Percentiles rank a stretch among this genome's conserved stretches.
phyloP scores from a whole-genome alignment of 1,140 invertebrate genomes.

The Hycleus cichorii region DNA sequence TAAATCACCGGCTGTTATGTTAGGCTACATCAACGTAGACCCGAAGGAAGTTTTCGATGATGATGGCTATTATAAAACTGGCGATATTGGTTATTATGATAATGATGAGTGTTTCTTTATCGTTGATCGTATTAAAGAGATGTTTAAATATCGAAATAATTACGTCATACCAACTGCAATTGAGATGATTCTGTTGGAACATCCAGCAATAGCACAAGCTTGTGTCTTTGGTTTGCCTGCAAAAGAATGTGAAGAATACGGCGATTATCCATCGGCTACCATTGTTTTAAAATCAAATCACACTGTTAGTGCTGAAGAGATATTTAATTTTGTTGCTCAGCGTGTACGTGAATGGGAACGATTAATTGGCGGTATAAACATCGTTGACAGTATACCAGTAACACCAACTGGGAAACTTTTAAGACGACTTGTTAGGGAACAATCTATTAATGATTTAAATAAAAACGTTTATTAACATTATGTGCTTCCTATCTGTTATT shows the following conservation, averaged over 20 bases:
- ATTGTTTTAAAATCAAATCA: conserved; percentile 2
- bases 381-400: conserved; percentile 1
- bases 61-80: conserved; percentile 58
- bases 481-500: too few relatives aligned
- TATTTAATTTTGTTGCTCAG: conserved; percentile 1
- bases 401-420: conserved; percentile 7
- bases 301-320: background rate
- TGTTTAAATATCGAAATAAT: conserved; percentile 59
- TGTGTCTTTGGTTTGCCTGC: conserved; percentile 2
- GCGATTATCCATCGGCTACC: conserved; percentile 1
- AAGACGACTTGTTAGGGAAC: background rate
- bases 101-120: conserved; percentile 56
- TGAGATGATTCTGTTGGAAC: conserved; percentile 53
- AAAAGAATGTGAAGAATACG: background rate
- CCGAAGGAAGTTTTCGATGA: conserved; percentile 53
- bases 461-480: too few relatives aligned
- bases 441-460: too few relatives aligned
- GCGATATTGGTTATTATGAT: conserved; percentile 61
- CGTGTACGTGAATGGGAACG: background rate
- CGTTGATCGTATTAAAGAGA: conserved; percentile 62
- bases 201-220: conserved; percentile 46
- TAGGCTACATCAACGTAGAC: conserved; percentile 51
- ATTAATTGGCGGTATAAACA: conserved; percentile 2
- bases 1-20: conserved; percentile 43
- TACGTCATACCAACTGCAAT: conserved; percentile 49